Conservation (phyloP, 2,797 vertebrate genomes). For the Acrossocheilus fasciatus region DNA sequence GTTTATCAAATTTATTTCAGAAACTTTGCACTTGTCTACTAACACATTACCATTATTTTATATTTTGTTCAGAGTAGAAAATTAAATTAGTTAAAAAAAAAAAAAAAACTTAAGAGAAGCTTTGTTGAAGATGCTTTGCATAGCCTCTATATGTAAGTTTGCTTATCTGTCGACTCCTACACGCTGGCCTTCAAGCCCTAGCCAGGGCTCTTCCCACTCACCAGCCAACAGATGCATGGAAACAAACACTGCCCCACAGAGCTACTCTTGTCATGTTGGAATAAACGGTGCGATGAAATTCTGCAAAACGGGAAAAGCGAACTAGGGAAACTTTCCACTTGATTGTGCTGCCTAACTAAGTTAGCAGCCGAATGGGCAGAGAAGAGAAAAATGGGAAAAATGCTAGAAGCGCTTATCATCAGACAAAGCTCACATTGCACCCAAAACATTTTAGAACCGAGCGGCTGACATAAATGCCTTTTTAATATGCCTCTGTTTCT, state of each 20-base stretch:
- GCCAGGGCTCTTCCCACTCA: constrained; percentile 70
- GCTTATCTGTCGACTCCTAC: constrained; percentile 70
- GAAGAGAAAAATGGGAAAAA: constrained; percentile 42
- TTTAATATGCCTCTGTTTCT: constrained; percentile 76
- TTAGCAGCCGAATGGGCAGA: constrained; percentile 33
- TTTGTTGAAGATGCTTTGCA: constrained; percentile 22
- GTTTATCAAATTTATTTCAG: not conserved
- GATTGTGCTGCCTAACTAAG: constrained; percentile 68
- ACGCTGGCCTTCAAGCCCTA: constrained; percentile 67
- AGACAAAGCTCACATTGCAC: constrained; percentile 64
- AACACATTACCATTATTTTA: not conserved
- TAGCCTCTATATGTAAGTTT: constrained; percentile 52
- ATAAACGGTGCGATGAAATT: constrained; percentile 38
- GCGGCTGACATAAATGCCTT: constrained; percentile 73
- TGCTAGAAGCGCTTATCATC: constrained; percentile 61
- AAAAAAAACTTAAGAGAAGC: not conserved
- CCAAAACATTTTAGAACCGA: constrained; percentile 58
- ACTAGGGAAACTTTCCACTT: constrained; percentile 74
- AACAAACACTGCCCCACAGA: constrained; percentile 31
- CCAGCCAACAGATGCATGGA: constrained; percentile 63
- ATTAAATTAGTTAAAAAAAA: not conserved
- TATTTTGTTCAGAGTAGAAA: not conserved
- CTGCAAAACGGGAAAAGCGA: constrained; percentile 21
- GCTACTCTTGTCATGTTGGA: constrained; percentile 34
- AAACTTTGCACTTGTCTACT: not conserved